Evolutionary conservation across 2,113 vertebrate genomes (phyloP).

Genomic region (Alligator mississippiensis): DNA sequence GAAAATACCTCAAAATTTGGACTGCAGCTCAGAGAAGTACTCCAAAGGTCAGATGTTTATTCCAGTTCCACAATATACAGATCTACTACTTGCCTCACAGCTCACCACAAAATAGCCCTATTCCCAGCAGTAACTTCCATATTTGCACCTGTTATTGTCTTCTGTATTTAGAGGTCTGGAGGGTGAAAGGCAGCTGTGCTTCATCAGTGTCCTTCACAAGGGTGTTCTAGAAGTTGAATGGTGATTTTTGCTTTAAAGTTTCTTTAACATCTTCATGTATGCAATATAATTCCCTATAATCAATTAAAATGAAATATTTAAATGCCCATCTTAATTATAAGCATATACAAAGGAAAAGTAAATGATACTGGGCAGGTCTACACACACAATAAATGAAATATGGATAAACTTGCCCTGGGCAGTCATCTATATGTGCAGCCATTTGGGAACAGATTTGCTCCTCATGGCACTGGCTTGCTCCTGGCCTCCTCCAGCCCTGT

Average conservation of each 20-base stretch:
- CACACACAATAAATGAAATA: too few relatives aligned
- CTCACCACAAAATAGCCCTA: background rate
- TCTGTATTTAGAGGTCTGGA: background rate
- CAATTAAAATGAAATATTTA: background rate
- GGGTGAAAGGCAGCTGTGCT: accelerated
- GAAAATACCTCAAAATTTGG: background rate
- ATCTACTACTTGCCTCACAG: background rate
- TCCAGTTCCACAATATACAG: background rate
- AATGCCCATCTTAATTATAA: background rate
- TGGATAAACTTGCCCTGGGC: too few relatives aligned
- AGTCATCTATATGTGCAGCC: too few relatives aligned
- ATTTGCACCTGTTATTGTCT: background rate
- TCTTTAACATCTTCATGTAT: background rate
- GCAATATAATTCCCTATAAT: background rate
- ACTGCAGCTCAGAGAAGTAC: background rate
- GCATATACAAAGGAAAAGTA: background rate
- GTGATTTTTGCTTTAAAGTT: background rate
- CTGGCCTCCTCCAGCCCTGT: too few relatives aligned
- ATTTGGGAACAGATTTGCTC: too few relatives aligned
- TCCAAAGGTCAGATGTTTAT: background rate
- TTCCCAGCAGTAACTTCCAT: background rate
- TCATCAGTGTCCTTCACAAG: background rate
- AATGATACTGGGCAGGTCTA: background rate
- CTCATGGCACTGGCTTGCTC: too few relatives aligned
- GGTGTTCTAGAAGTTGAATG: background rate